These are phyloP conservation scores for Silvanus unidentatus DNA, from an alignment of 2,888 invertebrate species.

Conservation along the genomic window DNA sequence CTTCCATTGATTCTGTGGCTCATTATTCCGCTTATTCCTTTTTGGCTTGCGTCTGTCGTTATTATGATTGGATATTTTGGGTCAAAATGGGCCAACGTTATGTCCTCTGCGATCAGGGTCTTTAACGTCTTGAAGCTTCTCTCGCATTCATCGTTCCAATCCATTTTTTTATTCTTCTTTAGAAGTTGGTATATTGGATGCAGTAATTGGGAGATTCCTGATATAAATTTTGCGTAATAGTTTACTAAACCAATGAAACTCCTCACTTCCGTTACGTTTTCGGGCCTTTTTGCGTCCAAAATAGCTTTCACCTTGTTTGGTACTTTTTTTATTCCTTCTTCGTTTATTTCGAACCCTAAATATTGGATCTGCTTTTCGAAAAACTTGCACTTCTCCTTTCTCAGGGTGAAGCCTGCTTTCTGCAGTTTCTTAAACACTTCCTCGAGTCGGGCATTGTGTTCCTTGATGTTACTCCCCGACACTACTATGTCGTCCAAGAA, in stretches of 20 bases:
- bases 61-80: constrained; percentile 11
- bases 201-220: constrained; percentile 7
- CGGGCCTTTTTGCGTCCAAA: constrained; percentile 13
- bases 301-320: constrained; percentile 19
- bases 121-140: constrained; percentile 12
- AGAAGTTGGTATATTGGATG: constrained; percentile 14
- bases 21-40: constrained; percentile 10
- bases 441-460: constrained; percentile 25
- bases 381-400: constrained; percentile 34
- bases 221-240: constrained; percentile 17
- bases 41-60: constrained; percentile 8
- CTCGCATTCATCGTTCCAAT: constrained; percentile 14
- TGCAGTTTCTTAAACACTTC: constrained; percentile 22
- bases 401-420: constrained; percentile 28
- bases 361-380: constrained; percentile 31
- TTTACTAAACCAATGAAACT: constrained; percentile 14
- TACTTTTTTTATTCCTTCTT: constrained; percentile 17
- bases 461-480: constrained; percentile 20
- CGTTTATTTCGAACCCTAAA: constrained; percentile 26
- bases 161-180: constrained; percentile 9
- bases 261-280: constrained; percentile 13
- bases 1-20: constrained; percentile 4
- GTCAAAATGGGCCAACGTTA: constrained; percentile 14
- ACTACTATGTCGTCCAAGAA: constrained; percentile 35
- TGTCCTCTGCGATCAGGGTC: constrained; percentile 8